Evolutionary conservation across 2,888 invertebrate species (phyloP), one percentile per base, ranked within the genome.

Genomic region (Pandemis corylana): DNA sequence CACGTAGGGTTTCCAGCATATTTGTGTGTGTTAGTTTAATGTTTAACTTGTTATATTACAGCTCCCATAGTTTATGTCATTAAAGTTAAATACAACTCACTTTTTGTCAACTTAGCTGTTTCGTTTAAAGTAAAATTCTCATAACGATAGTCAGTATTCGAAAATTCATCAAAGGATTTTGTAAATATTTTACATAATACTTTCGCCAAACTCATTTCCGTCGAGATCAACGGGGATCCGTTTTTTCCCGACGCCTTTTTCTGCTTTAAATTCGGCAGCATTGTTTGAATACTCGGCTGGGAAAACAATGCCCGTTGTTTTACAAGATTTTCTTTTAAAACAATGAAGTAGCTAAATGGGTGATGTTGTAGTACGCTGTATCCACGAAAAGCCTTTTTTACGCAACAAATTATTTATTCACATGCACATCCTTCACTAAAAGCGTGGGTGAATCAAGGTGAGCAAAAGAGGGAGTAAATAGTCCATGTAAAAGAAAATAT

Each of bases 171-270:
- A 80, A 80, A 79, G 72, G 82, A 80, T 80, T 77, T 53, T 72
- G 77, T 80, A 72, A 76, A 81, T 80, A 49, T 80, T 81, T 81
- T 79, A 79, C 80, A 78, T 82, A 82, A 81, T 81, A 81, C 80
- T 79, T 79, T 80, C 77, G 77, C 79, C 79, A 83, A 83, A 84
- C 83, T 84, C 83, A 78, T 83, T 84, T 82, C 78, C 80, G 77
- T 74, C 71, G 69, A 82, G 83, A 83, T 81, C 85, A 81, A 78
- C 76, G 76, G 63, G 76, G 79, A 81, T 80, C 76, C 80, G 77
- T 79, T 80, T 82, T 80, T 77, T 80, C 82, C 81, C 74, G 77
- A 79, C 77, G 80, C 83, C 65, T 51, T 65, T 83, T 81, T 82
- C 76, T 76, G 74, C 71, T 36, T 59, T 12, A 72, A 72, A 72